Evolutionary conservation across 2,888 invertebrate genomes (phyloP), one percentile per base, ranked within the genome.

Genomic region (Dermolepida albohirtum): DNA sequence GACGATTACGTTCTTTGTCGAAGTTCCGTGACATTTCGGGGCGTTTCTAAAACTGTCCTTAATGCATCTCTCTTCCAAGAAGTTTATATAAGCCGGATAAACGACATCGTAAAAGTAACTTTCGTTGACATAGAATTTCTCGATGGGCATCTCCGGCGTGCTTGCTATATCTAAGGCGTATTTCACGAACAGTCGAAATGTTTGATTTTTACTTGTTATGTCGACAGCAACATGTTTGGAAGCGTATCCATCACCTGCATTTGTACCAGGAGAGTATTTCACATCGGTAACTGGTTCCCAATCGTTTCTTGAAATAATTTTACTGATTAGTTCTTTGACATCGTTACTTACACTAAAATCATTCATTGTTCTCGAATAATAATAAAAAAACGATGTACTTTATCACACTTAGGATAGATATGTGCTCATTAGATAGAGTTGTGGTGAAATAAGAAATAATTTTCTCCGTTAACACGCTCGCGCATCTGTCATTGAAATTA

Each of bases 1-100:
- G 22, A 27, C 47, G 6, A 49, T 49, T 27, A 16, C 29, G 22
- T 68, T 43, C 2, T 73, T 71, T 2, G 68, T 39, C 12, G 73
- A 17, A 14, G 63, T 49, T 1, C 27, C 27, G 34, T 27, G 54
- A 52, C 40, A 41, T 52, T 67, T 62, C 14, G 67, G 52, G 1
- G 41, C 47, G 11, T 67, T 51, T 14, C 52, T 27, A 7, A 67
- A 63, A 2, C 51, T 22, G 7, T 51, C 29, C 17, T 54, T 10
- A 5, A 63, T 11, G 12, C 39, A 12, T 10, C 39, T 54, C 4
- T 54, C 52, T 11, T 11, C 8, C 14, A 54, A n/a, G 12, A 54
- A 54, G 1, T 17, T 40, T 11, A 16, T 1, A 5, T 40, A 54
- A 12, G 54, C 40, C 8, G 54, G 54, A 39, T 40, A 29, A 1